phyloP scores from a whole-genome alignment of 1,140 invertebrate genomes.

The Cecropterus lyciades region DNA sequence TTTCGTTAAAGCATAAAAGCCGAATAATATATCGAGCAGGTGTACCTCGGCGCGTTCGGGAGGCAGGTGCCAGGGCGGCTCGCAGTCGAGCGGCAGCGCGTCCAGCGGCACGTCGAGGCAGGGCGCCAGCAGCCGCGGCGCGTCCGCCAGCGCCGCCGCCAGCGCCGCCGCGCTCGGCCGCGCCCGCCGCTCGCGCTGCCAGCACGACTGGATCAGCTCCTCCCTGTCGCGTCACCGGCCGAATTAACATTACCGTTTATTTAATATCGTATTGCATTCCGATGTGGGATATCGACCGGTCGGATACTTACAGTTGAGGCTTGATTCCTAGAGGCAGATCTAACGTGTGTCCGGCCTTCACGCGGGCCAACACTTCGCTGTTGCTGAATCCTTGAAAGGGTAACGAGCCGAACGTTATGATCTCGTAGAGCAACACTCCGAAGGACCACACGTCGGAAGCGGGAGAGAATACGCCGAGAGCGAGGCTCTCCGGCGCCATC shows the following conservation, averaged over 20 bases:
- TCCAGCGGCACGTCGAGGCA: slow-evolving; percentile 90
- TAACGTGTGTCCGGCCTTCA: slow-evolving; percentile 90
- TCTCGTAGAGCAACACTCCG: slow-evolving; percentile 93
- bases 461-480: slow-evolving; percentile 92
- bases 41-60: slow-evolving; percentile 46
- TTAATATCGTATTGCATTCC: no score
- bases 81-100: slow-evolving; percentile 57
- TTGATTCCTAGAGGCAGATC: slow-evolving; percentile 90
- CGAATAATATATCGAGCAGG: no score
- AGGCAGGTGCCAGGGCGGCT: slow-evolving; percentile 49
- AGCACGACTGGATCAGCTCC: slow-evolving; percentile 90
- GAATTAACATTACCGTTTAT: no score
- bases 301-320: slow-evolving; percentile 89
- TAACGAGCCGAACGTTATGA: slow-evolving; percentile 94
- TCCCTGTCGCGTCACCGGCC: no score
- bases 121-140: slow-evolving; percentile 90
- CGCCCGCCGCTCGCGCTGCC: slow-evolving; percentile 88
- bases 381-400: slow-evolving; percentile 95
- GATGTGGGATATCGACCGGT: no score
- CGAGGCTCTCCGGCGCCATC: slow-evolving; percentile 95
- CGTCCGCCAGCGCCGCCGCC: slow-evolving; percentile 91
- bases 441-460: slow-evolving; percentile 95
- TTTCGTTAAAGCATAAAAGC: no score
- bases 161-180: slow-evolving; percentile 91
- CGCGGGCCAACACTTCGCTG: slow-evolving; percentile 92